Evolutionary conservation across 2,797 vertebrate genomes (phyloP).

Genomic region (Lagodon rhomboides): DNA sequence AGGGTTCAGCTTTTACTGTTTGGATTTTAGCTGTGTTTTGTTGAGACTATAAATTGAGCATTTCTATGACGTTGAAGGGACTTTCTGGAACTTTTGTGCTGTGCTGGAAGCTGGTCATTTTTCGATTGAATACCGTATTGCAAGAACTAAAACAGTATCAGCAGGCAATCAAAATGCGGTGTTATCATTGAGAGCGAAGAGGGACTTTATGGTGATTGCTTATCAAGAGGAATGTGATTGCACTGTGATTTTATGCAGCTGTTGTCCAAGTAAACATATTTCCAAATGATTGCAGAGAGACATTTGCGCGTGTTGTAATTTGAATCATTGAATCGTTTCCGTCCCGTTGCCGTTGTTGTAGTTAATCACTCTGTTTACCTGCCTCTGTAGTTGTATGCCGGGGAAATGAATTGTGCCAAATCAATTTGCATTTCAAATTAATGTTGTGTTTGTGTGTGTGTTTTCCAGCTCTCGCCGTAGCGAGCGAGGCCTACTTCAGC

Average conservation of each 20-base stretch:
- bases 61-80: too few species aligned
- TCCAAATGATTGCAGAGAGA: neutral
- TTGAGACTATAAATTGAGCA: neutral
- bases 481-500: constrained; percentile 92
- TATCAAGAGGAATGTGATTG: neutral
- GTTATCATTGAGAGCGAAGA: neutral
- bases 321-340: neutral
- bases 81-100: too few species aligned
- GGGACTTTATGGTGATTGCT: neutral
- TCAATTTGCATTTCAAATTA: constrained; percentile 23
- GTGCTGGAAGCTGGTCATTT: too few species aligned
- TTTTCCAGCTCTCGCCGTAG: constrained; percentile 87
- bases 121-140: neutral
- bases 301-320: neutral
- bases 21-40: neutral
- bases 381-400: neutral
- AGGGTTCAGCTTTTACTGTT: too few species aligned
- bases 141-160: neutral
- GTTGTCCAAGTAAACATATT: neutral
- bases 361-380: constrained; percentile 14
- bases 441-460: constrained; percentile 37
- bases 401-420: neutral
- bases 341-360: neutral
- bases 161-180: neutral
- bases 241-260: neutral